Conservation (phyloP, 2,113 vertebrate species). For the Orycteropus afer region DNA sequence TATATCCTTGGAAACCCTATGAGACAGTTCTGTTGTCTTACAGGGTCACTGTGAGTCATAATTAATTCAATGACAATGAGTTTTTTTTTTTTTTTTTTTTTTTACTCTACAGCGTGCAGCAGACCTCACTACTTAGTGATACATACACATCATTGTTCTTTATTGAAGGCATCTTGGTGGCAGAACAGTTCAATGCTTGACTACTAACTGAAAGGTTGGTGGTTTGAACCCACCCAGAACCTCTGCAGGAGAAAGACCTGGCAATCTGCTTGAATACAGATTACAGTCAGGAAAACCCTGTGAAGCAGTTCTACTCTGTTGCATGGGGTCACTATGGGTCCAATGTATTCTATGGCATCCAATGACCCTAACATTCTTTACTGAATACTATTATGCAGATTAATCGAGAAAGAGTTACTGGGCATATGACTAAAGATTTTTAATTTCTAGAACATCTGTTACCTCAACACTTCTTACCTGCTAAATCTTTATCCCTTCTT, state of each 20-base stretch:
- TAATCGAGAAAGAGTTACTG: slow-evolving; percentile 17
- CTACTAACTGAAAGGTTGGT: background rate
- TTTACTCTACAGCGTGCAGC: background rate
- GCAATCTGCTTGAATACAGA: background rate
- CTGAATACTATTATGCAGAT: background rate
- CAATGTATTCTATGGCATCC: too few species aligned
- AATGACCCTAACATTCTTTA: background rate
- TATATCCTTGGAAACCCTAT: background rate
- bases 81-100: too few species aligned
- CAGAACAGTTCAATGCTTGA: background rate
- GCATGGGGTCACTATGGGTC: too few species aligned
- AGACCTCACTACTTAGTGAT: background rate
- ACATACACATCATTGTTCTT: background rate
- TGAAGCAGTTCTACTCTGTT: too few species aligned
- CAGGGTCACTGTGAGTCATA: background rate
- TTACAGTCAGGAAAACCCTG: too few species aligned
- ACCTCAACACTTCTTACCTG: slow-evolving; percentile 7
- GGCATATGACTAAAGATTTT: background rate
- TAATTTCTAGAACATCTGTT: background rate
- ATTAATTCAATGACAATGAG: background rate
- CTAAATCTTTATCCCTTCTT: background rate
- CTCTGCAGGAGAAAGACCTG: background rate
- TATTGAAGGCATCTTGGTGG: background rate
- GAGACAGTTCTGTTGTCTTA: background rate
- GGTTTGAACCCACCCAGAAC: background rate